phyloP scores from a whole-genome alignment of 2,113 vertebrate genomes.

The Raja brachyura region DNA sequence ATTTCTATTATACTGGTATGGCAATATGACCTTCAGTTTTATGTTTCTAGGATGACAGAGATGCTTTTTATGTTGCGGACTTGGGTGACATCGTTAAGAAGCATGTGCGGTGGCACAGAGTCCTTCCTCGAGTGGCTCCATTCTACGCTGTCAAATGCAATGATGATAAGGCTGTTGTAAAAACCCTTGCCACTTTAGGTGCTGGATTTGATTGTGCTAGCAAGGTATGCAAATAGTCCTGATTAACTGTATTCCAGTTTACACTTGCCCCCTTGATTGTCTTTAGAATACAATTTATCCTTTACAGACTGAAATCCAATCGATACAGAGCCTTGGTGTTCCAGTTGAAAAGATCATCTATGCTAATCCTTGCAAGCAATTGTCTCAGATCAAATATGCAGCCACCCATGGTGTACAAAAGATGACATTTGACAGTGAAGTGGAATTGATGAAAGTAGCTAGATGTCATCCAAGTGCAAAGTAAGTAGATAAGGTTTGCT shows the following conservation, averaged over 20 bases:
- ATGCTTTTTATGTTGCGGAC: slow-evolving; percentile 94
- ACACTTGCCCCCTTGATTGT: background rate
- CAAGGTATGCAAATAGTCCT: slow-evolving; percentile 62
- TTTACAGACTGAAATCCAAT: slow-evolving; percentile 81
- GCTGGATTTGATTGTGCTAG: slow-evolving; percentile 96
- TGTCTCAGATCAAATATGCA: slow-evolving; percentile 95
- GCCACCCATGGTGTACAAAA: slow-evolving; percentile 84
- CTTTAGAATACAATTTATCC: slow-evolving; percentile 18
- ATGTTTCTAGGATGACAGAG: slow-evolving; percentile 78
- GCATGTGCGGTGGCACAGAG: slow-evolving; percentile 78
- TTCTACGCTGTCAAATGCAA: slow-evolving; percentile 97
- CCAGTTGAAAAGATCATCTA: slow-evolving; percentile 86
- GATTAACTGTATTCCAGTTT: background rate
- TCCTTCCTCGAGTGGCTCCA: slow-evolving; percentile 78
- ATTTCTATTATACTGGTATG: background rate
- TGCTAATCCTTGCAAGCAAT: slow-evolving; percentile 96
- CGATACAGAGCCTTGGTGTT: slow-evolving; percentile 85
- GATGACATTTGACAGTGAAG: slow-evolving; percentile 98
- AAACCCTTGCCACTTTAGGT: slow-evolving; percentile 77
- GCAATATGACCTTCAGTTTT: background rate
- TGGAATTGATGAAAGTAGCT: slow-evolving; percentile 90
- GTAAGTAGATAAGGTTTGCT: slow-evolving; percentile 57
- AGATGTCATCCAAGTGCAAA: slow-evolving; percentile 85
- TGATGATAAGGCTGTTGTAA: slow-evolving; percentile 74
- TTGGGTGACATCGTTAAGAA: slow-evolving; percentile 89